Base-by-base conservation (phyloP, 1,140 invertebrate genomes). In the Anastrepha obliqua region DNA sequence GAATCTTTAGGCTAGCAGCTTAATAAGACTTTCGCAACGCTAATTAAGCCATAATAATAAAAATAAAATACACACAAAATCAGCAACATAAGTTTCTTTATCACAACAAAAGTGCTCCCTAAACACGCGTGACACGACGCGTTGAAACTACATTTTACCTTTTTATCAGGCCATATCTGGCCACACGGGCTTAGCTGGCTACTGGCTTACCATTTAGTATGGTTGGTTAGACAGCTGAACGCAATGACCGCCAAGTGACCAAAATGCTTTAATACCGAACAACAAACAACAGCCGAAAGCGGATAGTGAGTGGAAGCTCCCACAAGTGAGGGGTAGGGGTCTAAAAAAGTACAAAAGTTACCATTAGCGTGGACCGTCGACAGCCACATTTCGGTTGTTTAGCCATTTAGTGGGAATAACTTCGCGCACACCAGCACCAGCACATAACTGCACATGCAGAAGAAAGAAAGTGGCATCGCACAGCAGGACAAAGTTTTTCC, bases 241-340 rank as follows among this genome's bases (percentile, higher is more conserved):
- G 47, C 44, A 81, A 81, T 58, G 47, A 81, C 74, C 74, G 74
- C 74, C 74, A 81, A 81, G 74, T 81, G 74, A 47, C 74, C 74
- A 81, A 81, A 81, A 81, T 55, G 74, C 47, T 81, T 81, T n/a
- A 81, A 81, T 29, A n/a, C 74, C 55, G 74, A 7, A 42, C n/a
- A 81, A 15, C 47, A n/a, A 81, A 13, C n/a, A 81, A 55, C 7
- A 81, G 44, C 47, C 74, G 55, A 58, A 55, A 55, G 74, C 47
- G 47, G 17, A 13, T 15, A 51, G 60, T 17, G 60, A 55, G 2
- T 55, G 6, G 51, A 55, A 55, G 2, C 60, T 8, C 60, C 4
- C 8, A 62, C 13, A 29, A 29, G 29, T 29, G 29, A 29, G 70
- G 44, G 17, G 2, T 7, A 17, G 44, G 44, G n/a, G 20, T 55